These are phyloP conservation scores for Andrena minutula DNA, from an alignment of 2,888 invertebrate species.

Conservation along the genomic window DNA sequence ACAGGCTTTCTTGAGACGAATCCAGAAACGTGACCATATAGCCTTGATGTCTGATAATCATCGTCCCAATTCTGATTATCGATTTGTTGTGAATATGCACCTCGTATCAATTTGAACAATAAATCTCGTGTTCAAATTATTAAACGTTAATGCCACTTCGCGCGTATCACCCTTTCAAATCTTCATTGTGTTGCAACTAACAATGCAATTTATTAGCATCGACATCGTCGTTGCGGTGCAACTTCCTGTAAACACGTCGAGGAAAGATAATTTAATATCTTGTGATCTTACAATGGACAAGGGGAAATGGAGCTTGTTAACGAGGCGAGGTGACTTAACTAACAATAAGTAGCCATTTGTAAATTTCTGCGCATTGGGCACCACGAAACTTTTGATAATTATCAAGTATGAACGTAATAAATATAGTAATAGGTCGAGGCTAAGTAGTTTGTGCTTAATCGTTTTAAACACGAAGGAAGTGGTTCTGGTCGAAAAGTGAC, in stretches of 20 bases:
- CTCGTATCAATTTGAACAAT: constrained; percentile 12
- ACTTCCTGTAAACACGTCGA: background rate
- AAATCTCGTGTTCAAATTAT: constrained; percentile 33
- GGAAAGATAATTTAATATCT: background rate
- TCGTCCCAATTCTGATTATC: constrained; percentile 28
- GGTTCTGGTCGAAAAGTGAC: too few species aligned
- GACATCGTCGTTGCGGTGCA: constrained; percentile 11
- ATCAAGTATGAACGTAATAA: too few species aligned
- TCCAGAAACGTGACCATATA: background rate
- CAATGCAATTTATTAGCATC: constrained; percentile 16
- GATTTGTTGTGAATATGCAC: background rate
- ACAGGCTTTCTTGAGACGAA: background rate
- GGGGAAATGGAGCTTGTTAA: background rate
- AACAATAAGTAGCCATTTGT: too few species aligned
- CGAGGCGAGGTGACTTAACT: too few species aligned
- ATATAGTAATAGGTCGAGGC: too few species aligned
- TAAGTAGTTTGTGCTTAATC: too few species aligned
- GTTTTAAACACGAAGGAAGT: too few species aligned
- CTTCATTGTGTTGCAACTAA: background rate
- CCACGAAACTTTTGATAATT: too few species aligned
- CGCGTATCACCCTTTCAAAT: constrained; percentile 31
- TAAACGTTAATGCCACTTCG: constrained; percentile 3
- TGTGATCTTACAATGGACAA: background rate
- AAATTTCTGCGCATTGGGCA: too few species aligned
- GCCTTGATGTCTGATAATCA: constrained; percentile 5